A percentile compares a stretch with the other conserved stretches of the same genome.
phyloP scores from a whole-genome alignment of 2,113 vertebrate species.

The human region DNA sequence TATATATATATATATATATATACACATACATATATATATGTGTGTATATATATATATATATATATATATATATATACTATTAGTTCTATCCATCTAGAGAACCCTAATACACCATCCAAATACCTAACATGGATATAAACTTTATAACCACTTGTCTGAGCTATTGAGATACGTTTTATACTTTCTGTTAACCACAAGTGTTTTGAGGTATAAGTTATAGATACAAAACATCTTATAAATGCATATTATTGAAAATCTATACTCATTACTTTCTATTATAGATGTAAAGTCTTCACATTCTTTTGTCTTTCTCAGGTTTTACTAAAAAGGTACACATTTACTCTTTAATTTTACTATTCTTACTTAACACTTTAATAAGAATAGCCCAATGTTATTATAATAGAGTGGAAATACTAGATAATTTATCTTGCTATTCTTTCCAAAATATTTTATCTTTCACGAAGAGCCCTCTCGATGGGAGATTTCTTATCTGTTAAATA shows the following conservation, averaged over 20 bases:
- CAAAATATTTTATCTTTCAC: not conserved
- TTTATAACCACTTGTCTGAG: not conserved
- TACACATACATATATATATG: too few species aligned
- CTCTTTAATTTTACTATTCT: not conserved
- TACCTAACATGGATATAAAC: not conserved
- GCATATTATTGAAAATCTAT: not conserved
- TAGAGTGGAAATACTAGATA: not conserved
- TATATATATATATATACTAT: too few species aligned
- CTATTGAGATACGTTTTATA: not conserved
- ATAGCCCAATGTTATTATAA: not conserved
- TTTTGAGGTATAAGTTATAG: not conserved
- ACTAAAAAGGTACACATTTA: not conserved
- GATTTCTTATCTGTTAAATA: not conserved
- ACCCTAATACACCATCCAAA: not conserved
- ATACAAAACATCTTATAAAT: not conserved
- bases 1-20: fast-evolving
- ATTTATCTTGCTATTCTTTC: not conserved
- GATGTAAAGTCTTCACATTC: not conserved
- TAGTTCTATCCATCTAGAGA: too few species aligned
- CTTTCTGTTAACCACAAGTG: not conserved
- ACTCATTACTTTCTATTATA: not conserved
- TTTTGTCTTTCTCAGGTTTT: not conserved
- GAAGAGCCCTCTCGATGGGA: not conserved
- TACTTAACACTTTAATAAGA: not conserved
- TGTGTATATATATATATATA: too few species aligned